Evolutionary conservation across 1,140 invertebrate genomes (phyloP), one percentile per base, ranked within the genome.

Genomic region (Charaxes varanes): DNA sequence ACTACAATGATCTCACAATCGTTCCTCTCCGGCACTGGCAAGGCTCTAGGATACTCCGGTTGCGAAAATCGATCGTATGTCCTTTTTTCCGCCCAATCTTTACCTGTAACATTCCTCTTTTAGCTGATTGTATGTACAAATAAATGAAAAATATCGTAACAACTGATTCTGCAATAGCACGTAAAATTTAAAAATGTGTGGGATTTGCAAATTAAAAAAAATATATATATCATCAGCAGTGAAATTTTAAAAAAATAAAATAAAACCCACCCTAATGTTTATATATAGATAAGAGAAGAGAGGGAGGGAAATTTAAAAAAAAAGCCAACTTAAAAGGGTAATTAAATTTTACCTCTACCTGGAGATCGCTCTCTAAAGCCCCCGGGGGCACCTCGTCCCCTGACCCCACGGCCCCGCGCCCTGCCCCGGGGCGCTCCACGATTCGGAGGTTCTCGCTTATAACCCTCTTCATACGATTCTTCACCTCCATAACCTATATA

Each of bases 1-100:
- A 93, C 89, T 6, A 94, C 93, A 53, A 96, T 93, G 36, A 96
- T 95, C 83, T 95, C 94, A 77, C 93, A 94, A 62, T 96, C 93
- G 80, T 95, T 95, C 59, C 90, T 86, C 23, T 92, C 87, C 23
- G 84, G 63, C 4, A 84, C 70, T 2, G 80, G 62, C n/a, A 86
- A 57, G 12, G 77, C 66, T 36, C 70, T 47, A 0, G 63, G 62
- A 41, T 68, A 77, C 15, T 78, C 67, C 1, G 76, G 70, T 35
- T 69, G 53, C 4, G 48, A 23, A 27, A 60, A 78, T 6, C 65
- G 53, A 5, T 77, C 69, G 33, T 55, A 77, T 7, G 36, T 40
- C n/a, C 65, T 50, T 5, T 18, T 31, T 3, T 78, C 78, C n/a
- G 28, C 13, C 69, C 76, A 73, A 0, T 54, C 51, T 0, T 16